Conservation (phyloP, 2,113 vertebrate genomes). For the Okapia johnstoni region DNA sequence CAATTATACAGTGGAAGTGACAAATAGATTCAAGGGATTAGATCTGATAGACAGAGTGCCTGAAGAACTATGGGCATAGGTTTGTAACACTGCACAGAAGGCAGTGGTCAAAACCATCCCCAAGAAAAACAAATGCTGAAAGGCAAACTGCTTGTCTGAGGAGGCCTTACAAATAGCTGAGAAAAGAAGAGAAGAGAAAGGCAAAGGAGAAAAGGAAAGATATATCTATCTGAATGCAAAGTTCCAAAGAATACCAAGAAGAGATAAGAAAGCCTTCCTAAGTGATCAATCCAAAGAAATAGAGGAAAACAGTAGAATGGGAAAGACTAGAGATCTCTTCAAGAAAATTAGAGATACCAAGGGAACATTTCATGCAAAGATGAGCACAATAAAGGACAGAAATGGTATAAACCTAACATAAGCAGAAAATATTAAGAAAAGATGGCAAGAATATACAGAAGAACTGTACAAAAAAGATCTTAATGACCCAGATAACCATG, state of each 20-base stretch:
- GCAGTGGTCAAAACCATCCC: not conserved
- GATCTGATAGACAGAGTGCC: not conserved
- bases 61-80: not conserved
- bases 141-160: not conserved
- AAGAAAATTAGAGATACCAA: not conserved
- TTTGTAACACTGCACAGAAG: not conserved
- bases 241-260: not conserved
- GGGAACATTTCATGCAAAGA: not conserved
- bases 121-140: not conserved
- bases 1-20: not conserved
- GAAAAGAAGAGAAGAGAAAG: not conserved
- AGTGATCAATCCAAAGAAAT: not conserved
- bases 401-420: not conserved
- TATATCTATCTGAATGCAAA: not conserved
- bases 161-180: not conserved
- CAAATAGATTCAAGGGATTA: not conserved
- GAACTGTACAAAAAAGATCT: not conserved
- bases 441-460: not conserved
- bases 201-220: not conserved
- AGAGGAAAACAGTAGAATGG: not conserved
- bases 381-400: not conserved
- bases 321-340: not conserved
- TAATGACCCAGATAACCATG: not conserved
- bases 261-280: not conserved
- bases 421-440: not conserved